A percentile compares a stretch with the other conserved stretches of the same genome.
Evolutionary conservation across 2,113 vertebrate species (phyloP).

Genomic region (Asarcornis scutulata): DNA sequence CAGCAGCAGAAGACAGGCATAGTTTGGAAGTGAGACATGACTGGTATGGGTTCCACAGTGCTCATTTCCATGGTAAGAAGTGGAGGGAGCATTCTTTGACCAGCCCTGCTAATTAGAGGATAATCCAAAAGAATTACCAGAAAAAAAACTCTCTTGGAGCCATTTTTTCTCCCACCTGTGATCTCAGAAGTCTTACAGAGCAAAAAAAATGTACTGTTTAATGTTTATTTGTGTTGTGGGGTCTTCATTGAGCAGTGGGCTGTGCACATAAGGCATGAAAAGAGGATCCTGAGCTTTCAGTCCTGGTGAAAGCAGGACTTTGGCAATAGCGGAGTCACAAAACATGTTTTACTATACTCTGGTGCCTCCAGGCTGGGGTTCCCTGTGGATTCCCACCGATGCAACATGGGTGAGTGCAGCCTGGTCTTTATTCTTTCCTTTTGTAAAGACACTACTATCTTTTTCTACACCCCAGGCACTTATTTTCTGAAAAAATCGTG

Average conservation of each 20-base stretch:
- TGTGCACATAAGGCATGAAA: not conserved
- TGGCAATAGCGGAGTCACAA: not conserved
- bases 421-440: not conserved
- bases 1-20: not conserved
- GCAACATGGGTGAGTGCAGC: not conserved
- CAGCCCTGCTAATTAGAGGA: not conserved
- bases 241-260: not conserved
- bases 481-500: not conserved
- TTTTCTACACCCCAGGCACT: not conserved
- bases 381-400: not conserved
- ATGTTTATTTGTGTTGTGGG: not conserved
- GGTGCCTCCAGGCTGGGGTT: not conserved
- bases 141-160: not conserved
- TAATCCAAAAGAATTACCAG: not conserved
- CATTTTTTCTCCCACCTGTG: not conserved
- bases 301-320: not conserved
- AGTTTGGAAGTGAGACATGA: rapidly evolving
- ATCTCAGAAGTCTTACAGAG: not conserved
- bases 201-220: not conserved
- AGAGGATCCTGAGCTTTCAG: not conserved
- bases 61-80: not conserved
- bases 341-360: not conserved
- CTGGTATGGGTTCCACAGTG: not conserved
- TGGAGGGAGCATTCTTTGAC: not conserved
- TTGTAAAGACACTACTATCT: not conserved